Percentiles rank a stretch among this genome's conserved stretches.
These are phyloP conservation scores for Xestia ashworthii DNA, from an alignment of 2,888 invertebrate species.

Conservation along the genomic window DNA sequence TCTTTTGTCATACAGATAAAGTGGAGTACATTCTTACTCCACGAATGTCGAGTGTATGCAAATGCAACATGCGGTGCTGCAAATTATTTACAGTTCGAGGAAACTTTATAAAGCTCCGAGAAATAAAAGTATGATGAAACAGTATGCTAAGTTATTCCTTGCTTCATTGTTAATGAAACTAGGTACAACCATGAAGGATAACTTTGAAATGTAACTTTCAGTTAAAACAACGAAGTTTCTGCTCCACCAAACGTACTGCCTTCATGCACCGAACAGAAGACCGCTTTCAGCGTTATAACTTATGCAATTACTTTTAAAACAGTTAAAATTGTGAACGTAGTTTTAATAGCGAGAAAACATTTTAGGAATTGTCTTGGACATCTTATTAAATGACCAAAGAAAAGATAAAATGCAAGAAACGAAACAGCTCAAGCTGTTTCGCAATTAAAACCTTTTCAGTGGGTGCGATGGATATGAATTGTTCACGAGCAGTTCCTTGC, in stretches of 20 bases:
- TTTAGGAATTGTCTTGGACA: constrained; percentile 8
- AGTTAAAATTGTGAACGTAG: not conserved
- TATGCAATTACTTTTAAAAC: constrained; percentile 9
- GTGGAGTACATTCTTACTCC: constrained; percentile 35
- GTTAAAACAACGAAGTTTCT: constrained; percentile 36
- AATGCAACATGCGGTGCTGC: constrained; percentile 38
- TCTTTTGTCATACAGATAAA: constrained; percentile 55
- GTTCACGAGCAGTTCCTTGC: constrained; percentile 68
- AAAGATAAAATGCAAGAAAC: constrained; percentile 59
- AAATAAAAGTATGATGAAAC: constrained; percentile 25
- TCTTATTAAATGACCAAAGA: constrained; percentile 24
- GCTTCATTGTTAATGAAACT: constrained; percentile 25
- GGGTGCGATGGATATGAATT: constrained; percentile 71
- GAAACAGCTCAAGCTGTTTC: constrained; percentile 65
- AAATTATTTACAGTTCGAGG: constrained; percentile 36
- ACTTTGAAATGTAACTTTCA: constrained; percentile 21
- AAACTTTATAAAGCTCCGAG: constrained; percentile 33
- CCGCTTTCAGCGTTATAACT: not conserved
- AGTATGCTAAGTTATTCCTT: constrained; percentile 31
- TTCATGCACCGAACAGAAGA: constrained; percentile 27
- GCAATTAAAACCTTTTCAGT: constrained; percentile 72
- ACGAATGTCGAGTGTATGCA: constrained; percentile 29
- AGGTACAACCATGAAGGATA: constrained; percentile 18
- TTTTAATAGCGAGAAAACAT: constrained; percentile 11
- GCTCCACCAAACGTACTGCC: constrained; percentile 38